Base-by-base conservation (phyloP, 2,888 invertebrate genomes). In the Idaea aversata region DNA sequence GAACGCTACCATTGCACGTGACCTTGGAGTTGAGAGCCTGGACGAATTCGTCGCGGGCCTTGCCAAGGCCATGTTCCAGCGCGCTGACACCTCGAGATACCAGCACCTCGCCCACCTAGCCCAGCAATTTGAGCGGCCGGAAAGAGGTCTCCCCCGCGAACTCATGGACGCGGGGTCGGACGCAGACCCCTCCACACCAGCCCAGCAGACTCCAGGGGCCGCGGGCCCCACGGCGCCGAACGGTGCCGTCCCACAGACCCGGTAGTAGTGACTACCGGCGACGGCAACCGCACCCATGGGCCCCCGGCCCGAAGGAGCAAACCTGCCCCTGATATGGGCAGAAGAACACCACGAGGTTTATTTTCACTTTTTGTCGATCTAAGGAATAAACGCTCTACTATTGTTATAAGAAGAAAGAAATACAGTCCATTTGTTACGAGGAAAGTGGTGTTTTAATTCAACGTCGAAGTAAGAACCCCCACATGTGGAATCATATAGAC, bases 11-110 rank as follows among this genome's bases (percentile, higher is more conserved):
- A 66, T 68, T 1, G 34, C 15, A 5, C 34, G 61, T 3, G 68
- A 68, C 57, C 59, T 68, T 13, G 58, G 47, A 16, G 61, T 64
- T 5, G 57, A 65, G 16, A 57, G n/a, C 34, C 15, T 68, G 2
- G 64, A 65, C 15, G 25, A 34, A 5, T 67, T 67, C 63, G 36
- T 63, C 6, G 34, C 16, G 7, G 3, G 4, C 5, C 25, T 38
- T 4, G 47, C 64, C 5, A 61, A 13, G 10, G 38, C 6, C 2
- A 63, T 67, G 64, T 65, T 60, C 34, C 3, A 16, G 6, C 10
- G 34, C 16, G 65, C 65, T 3, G 65, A 61, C 63, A 34, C n/a
- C 13, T 34, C 58, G 10, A 16, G 15, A 10, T 61, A 63, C 38
- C 38, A 5, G 3, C 66, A 66, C 59, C 36, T 66, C 0, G 25